Evolutionary conservation across 2,797 vertebrate species (phyloP).

Genomic region (Sternotherus odoratus): DNA sequence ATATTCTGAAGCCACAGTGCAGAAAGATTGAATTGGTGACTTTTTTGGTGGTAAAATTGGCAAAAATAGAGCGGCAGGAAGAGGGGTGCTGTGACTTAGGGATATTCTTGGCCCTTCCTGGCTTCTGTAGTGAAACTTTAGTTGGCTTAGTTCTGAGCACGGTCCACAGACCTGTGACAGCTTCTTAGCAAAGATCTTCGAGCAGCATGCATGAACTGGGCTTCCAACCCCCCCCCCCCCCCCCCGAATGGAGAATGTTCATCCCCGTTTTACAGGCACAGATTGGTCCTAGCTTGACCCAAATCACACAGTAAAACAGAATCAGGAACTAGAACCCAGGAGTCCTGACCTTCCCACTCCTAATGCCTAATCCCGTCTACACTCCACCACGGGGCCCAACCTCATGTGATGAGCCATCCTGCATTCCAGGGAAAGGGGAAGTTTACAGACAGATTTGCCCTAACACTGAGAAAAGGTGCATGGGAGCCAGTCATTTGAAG

Average conservation of each 20-base stretch:
- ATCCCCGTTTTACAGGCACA: neutral
- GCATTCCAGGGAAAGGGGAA: neutral
- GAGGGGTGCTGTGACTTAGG: too few species aligned
- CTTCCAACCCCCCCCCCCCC: neutral
- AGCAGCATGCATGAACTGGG: neutral
- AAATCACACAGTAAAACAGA: neutral
- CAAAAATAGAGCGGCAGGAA: too few species aligned
- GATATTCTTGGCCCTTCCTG: too few species aligned
- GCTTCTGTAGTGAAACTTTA: neutral
- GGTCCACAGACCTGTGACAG: neutral
- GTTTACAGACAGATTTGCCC: neutral
- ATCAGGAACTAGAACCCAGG: slow-evolving; percentile 32
- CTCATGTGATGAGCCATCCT: neutral
- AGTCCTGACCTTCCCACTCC: neutral
- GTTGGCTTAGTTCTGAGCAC: neutral
- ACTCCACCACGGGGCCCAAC: neutral
- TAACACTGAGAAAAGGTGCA: neutral
- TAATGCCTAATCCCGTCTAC: neutral
- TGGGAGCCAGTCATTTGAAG: neutral
- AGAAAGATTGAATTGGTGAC: too few species aligned
- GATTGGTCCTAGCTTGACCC: slow-evolving; percentile 8
- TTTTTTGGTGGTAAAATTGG: too few species aligned
- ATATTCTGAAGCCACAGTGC: neutral
- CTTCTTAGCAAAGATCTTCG: slow-evolving; percentile 14
- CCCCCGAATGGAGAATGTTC: neutral